Conservation (phyloP, 2,113 vertebrate genomes). For the Amphilophus citrinellus region DNA sequence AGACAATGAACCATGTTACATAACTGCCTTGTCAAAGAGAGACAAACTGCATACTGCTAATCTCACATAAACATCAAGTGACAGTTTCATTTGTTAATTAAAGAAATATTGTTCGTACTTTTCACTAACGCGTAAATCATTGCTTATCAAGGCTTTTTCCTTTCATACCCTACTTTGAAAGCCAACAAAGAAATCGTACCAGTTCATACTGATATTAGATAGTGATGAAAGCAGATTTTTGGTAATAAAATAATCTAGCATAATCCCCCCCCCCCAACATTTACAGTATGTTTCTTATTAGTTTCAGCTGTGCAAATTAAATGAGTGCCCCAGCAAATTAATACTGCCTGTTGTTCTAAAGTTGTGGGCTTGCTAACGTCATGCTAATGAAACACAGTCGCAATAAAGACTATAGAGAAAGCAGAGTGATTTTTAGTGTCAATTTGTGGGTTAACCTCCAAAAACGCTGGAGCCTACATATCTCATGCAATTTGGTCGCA, state of each 20-base stretch:
- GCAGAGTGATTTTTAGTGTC: background rate
- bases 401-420: background rate
- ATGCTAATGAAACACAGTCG: background rate
- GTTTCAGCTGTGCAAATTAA: constrained; percentile 7
- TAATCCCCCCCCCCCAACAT: background rate
- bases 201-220: background rate
- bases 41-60: constrained; percentile 14
- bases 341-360: background rate
- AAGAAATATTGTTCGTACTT: background rate
- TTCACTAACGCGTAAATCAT: background rate
- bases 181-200: background rate
- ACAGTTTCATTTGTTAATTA: constrained; percentile 35
- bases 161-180: background rate
- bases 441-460: background rate
- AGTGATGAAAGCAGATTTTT: too few relatives aligned
- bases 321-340: constrained; percentile 2
- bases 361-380: background rate
- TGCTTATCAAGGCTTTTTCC: background rate
- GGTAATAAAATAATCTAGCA: too few relatives aligned
- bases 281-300: constrained; percentile 10
- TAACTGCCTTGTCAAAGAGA: constrained; percentile 15
- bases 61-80: constrained; percentile 30
- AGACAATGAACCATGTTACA: constrained; percentile 11
- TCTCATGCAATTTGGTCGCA: background rate
- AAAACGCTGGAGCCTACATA: accelerated